Base-by-base conservation (phyloP, 2,113 vertebrate species). In the Talpa occidentalis region DNA sequence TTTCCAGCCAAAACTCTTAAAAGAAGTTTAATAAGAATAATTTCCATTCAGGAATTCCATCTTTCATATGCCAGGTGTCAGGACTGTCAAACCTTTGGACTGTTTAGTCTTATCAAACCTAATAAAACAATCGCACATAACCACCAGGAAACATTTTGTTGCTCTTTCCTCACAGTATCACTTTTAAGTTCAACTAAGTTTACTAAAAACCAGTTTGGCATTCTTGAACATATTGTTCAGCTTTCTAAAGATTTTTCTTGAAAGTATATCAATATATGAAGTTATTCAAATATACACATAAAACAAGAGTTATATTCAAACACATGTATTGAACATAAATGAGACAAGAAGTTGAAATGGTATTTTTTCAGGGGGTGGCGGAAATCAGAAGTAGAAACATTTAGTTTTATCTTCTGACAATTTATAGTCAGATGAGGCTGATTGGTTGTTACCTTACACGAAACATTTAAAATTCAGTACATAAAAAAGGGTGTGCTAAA, bases 1-100 rank as follows among this genome's bases (percentile, higher is more conserved):
- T 97, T 91, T 97, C 96, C 94, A 98, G 97, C 91, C 90, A 90
- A 94, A 95, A 90, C 89, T 95, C 98, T 97, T 97, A 97, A 98
- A 98, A 98, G 92, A 97, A 96, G 91, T 93, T 97, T 97, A 97
- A 90, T 97, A 96, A 96, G 94, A 97, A 94, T 92, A 98, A 98
- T 98, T 98, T 97, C 96, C 96, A 97, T 97, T 98, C 97, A 97
- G 96, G 98, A 98, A 98, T 98, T 98, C 97, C 87, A 96, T 97
- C 92, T 96, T 97, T 98, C 94, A 97, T 62, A 78, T 96, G 94
- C 97, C 98, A 98, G 93, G 84, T 89, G 97, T 95, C 96, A 90
- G 66, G 69, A 96, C 92, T 97, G 96, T 98, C 98, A 98, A 97
- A 96, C 76, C 90, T 96, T 96, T 97, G 24, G 32, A 96, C 88